Evolutionary conservation across 2,113 vertebrate species (phyloP).

Genomic region (Hyla sarda): DNA sequence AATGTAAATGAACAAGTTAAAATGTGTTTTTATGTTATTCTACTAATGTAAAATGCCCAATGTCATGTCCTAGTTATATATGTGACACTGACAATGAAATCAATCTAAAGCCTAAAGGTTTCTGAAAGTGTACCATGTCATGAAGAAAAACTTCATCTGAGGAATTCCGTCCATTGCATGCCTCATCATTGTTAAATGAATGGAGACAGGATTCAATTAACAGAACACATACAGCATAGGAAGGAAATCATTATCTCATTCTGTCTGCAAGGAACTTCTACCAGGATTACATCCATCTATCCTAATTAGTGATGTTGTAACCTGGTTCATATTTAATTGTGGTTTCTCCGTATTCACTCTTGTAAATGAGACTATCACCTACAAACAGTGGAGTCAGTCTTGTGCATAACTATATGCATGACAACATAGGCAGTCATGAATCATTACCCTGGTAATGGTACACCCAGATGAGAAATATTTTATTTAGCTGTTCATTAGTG

Average conservation of each 20-base stretch:
- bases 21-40: too few relatives aligned
- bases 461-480: too few relatives aligned
- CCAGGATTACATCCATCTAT: conserved; percentile 7
- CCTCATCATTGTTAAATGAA: conserved; percentile 33
- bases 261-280: background rate
- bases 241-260: conserved; percentile 53
- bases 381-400: background rate
- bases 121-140: conserved; percentile 1
- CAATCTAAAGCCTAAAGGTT: background rate
- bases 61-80: background rate
- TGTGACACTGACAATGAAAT: background rate
- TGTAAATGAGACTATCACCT: background rate
- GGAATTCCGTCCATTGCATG: conserved; percentile 32
- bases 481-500: too few relatives aligned
- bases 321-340: conserved; percentile 15
- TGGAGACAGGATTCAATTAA: conserved; percentile 46
- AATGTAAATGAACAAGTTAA: too few relatives aligned
- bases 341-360: background rate
- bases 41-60: background rate
- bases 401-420: background rate
- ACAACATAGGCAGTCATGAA: background rate
- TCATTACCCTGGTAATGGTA: too few relatives aligned
- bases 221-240: conserved; percentile 13
- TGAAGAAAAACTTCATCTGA: conserved; percentile 9
- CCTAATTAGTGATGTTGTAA: conserved; percentile 12